Evolutionary conservation across 2,113 vertebrate species (phyloP).

Genomic region (Pseudorasbora parva): DNA sequence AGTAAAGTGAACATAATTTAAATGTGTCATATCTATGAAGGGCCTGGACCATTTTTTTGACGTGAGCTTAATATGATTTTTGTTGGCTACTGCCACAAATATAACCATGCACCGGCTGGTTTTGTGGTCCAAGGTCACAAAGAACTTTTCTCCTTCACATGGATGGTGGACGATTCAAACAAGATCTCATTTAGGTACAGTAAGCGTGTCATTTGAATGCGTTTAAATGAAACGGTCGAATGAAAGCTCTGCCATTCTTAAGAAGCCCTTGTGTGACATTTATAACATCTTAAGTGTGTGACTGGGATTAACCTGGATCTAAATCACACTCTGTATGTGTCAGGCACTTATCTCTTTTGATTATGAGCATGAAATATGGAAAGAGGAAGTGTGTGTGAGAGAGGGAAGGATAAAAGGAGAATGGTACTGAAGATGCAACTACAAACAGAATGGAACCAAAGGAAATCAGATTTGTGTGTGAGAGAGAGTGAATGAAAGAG

Average conservation of each 20-base stretch:
- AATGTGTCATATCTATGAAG: too few relatives aligned
- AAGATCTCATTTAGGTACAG: not conserved
- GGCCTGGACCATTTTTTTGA: too few relatives aligned
- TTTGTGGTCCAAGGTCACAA: not conserved
- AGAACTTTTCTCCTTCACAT: not conserved
- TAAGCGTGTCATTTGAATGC: not conserved
- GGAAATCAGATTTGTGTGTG: constrained; percentile 31
- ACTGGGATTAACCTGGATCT: constrained; percentile 52
- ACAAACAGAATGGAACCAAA: constrained; percentile 34
- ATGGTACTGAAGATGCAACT: constrained; percentile 57
- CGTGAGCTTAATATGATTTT: too few relatives aligned
- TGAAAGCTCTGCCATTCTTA: not conserved
- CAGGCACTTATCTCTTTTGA: constrained; percentile 21
- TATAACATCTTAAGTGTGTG: constrained; percentile 40
- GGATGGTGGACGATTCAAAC: not conserved
- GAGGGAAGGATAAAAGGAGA: constrained; percentile 37
- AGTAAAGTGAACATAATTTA: too few relatives aligned
- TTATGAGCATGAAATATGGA: constrained; percentile 5
- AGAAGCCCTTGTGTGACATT: constrained; percentile 41
- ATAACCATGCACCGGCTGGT: too few relatives aligned
- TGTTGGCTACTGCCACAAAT: too few relatives aligned
- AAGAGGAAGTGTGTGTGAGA: not conserved
- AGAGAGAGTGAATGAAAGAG: not conserved
- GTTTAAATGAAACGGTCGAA: not conserved
- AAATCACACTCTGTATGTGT: constrained; percentile 17